These are phyloP conservation scores for Drosophila helvetica DNA, from an alignment of 2,888 invertebrate genomes.

Conservation along the genomic window DNA sequence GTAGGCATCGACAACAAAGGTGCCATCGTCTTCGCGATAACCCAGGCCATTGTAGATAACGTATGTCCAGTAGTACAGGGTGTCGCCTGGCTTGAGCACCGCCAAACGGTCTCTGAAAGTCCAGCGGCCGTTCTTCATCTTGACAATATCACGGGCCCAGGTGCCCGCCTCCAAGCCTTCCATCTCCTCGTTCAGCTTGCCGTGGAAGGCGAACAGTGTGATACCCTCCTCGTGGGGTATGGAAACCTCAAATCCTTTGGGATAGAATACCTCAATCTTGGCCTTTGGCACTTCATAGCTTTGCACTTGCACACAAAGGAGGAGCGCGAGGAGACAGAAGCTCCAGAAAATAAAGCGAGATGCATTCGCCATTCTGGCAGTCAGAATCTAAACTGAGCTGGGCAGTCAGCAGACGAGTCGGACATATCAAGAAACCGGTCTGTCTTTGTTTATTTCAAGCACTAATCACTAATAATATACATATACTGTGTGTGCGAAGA, in stretches of 20 bases:
- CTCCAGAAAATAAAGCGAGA: slow-evolving; percentile 6
- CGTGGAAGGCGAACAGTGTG: slow-evolving; percentile 90
- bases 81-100: slow-evolving; percentile 87
- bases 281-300: slow-evolving; percentile 84
- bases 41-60: slow-evolving; percentile 89
- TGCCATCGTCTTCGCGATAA: slow-evolving; percentile 85
- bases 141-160: slow-evolving; percentile 87
- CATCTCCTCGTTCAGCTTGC: slow-evolving; percentile 90
- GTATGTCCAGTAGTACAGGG: slow-evolving; percentile 91
- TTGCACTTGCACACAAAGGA: neutral
- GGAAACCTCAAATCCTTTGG: slow-evolving; percentile 85
- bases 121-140: slow-evolving; percentile 87
- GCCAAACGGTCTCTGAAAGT: slow-evolving; percentile 87
- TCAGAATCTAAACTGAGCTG: slow-evolving; percentile 47
- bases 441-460: slow-evolving; percentile 17
- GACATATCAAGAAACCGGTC: slow-evolving; percentile 51
- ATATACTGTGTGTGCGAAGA: neutral
- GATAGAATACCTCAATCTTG: slow-evolving; percentile 84
- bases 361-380: slow-evolving; percentile 38
- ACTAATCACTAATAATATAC: neutral
- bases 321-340: slow-evolving; percentile 24
- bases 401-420: slow-evolving; percentile 16
- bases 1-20: slow-evolving; percentile 69
- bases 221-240: slow-evolving; percentile 87
- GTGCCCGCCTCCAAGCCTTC: slow-evolving; percentile 88